Evolutionary conservation across 1,140 invertebrate species (phyloP).

Genomic region (Helicoverpa armigera): DNA sequence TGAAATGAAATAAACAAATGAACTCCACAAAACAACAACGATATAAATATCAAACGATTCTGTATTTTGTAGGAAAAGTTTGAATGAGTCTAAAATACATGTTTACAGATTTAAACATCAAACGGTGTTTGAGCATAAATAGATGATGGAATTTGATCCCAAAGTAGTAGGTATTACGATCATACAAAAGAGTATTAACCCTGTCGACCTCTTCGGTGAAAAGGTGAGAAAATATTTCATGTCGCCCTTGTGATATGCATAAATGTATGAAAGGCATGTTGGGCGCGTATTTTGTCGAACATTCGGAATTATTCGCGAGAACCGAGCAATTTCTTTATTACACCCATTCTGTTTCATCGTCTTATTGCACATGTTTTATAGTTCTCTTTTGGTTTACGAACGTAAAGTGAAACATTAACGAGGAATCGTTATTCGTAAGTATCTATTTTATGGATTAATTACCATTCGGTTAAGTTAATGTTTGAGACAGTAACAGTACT

Average conservation of each 20-base stretch:
- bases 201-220: slow-evolving; percentile 3
- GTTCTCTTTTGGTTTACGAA: slow-evolving; percentile 60
- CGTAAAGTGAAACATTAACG: slow-evolving; percentile 41
- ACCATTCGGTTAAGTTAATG: slow-evolving; percentile 14
- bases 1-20: slow-evolving; percentile 20
- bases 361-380: slow-evolving; percentile 75
- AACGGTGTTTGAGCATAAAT: slow-evolving; percentile 6
- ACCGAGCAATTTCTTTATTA: slow-evolving; percentile 77
- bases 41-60: not conserved
- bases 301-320: slow-evolving; percentile 71
- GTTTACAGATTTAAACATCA: not conserved
- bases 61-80: slow-evolving; percentile 14
- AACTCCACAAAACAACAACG: not conserved
- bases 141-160: slow-evolving; percentile 7
- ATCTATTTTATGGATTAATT: slow-evolving; percentile 42
- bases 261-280: slow-evolving; percentile 32
- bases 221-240: slow-evolving; percentile 35
- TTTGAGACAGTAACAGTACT: not conserved
- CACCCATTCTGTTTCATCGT: slow-evolving; percentile 67
- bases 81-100: slow-evolving; percentile 16
- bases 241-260: slow-evolving; percentile 24
- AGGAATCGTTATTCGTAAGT: slow-evolving; percentile 7
- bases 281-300: slow-evolving; percentile 55
- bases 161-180: slow-evolving; percentile 10
- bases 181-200: slow-evolving; percentile 11